phyloP scores from a whole-genome alignment of 2,113 vertebrate genomes.

The Turnix velox region DNA sequence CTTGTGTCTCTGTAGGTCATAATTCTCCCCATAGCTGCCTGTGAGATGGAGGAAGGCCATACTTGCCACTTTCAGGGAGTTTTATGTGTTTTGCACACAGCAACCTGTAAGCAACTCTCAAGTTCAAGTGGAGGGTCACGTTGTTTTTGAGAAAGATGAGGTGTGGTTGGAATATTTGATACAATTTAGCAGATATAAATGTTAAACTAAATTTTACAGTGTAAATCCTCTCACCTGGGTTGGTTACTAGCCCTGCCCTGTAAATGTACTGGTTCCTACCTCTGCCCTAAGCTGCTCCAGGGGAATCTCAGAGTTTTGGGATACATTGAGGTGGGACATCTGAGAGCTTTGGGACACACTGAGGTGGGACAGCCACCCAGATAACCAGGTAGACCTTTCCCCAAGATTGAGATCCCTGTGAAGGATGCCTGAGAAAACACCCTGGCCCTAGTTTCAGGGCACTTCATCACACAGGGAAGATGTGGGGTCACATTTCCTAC shows the following conservation, averaged over 20 bases:
- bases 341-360: background rate
- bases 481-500: background rate
- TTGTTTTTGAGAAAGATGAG: background rate
- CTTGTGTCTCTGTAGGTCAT: background rate
- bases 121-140: fast-evolving
- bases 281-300: background rate
- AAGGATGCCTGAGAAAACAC: background rate
- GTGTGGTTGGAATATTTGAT: background rate
- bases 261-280: background rate
- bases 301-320: background rate
- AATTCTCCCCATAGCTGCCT: background rate
- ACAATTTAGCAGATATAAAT: background rate
- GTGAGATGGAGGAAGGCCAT: background rate
- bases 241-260: background rate
- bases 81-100: background rate
- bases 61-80: background rate
- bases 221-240: background rate
- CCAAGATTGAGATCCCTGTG: background rate
- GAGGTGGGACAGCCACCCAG: fast-evolving
- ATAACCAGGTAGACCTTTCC: background rate
- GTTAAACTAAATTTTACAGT: background rate
- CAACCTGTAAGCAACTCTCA: background rate
- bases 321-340: fast-evolving
- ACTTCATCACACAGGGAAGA: fast-evolving
- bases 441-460: fast-evolving